Percentiles rank a stretch among this genome's conserved stretches.
These are phyloP conservation scores for Misgurnus mizolepis DNA, from an alignment of 2,113 vertebrate species.

Conservation along the genomic window DNA sequence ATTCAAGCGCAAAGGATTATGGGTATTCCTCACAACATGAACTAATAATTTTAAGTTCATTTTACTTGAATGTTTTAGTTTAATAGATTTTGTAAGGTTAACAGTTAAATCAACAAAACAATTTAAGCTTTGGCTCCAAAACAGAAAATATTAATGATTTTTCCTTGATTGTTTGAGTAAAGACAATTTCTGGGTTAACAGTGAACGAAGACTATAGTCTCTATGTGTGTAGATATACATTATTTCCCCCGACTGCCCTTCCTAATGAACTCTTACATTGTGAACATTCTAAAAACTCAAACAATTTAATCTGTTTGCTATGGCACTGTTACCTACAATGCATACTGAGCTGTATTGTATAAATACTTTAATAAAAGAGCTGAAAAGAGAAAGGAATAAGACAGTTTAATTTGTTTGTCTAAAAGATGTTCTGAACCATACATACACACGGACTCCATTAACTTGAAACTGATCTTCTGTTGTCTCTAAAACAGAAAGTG, in stretches of 20 bases:
- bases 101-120: no score
- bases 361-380: neutral
- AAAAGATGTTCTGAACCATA: neutral
- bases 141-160: no score
- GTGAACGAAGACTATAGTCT: neutral
- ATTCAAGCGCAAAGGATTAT: no score
- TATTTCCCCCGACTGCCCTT: neutral
- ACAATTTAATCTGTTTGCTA: no score
- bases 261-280: neutral
- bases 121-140: no score
- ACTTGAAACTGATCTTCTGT: neutral
- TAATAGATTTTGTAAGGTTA: no score
- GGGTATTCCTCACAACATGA: no score
- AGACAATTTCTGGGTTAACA: no score
- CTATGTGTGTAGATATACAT: neutral
- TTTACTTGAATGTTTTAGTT: no score
- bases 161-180: no score
- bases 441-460: constrained; percentile 23
- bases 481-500: neutral
- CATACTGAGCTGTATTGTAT: neutral
- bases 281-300: no score
- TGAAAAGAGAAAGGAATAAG: neutral
- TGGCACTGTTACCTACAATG: neutral
- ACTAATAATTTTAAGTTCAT: no score
- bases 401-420: neutral